Percentiles rank a stretch among this genome's conserved stretches.
These are phyloP conservation scores for Nasonia giraulti DNA, from an alignment of 1,140 invertebrate species.

Conservation along the genomic window DNA sequence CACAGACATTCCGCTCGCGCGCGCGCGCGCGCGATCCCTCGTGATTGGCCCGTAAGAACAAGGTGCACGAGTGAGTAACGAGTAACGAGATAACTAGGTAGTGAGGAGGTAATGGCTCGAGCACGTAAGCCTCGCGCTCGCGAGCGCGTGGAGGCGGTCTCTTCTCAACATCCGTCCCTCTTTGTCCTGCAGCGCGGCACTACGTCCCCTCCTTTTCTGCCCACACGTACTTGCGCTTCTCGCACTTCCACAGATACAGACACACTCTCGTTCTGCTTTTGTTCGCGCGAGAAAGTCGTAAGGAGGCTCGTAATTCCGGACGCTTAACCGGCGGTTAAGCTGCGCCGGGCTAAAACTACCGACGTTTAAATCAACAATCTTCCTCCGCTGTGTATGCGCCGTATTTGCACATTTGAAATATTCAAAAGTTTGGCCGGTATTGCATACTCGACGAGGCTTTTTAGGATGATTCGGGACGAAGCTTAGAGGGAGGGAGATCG, in stretches of 20 bases:
- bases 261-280: not conserved
- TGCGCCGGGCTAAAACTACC: not conserved
- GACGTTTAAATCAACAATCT: conserved; percentile 4
- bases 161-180: conserved; percentile 32
- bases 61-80: conserved; percentile 52
- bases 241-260: not conserved
- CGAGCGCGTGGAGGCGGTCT: conserved; percentile 39
- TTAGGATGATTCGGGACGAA: not conserved
- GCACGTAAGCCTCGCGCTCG: conserved; percentile 23
- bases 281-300: conserved; percentile 2
- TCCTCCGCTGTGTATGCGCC: not conserved
- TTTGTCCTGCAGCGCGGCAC: not conserved
- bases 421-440: not conserved
- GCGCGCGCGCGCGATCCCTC: not conserved
- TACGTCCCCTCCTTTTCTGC: not conserved
- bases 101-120: conserved; percentile 55
- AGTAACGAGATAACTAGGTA: conserved; percentile 58
- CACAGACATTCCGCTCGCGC: not conserved
- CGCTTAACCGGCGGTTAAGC: not conserved
- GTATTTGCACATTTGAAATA: not conserved
- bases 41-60: conserved; percentile 33
- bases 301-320: not conserved
- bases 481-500: not conserved
- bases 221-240: not conserved
- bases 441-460: not conserved